phyloP scores from a whole-genome alignment of 2,888 invertebrate genomes.

The Pterostichus niger region DNA sequence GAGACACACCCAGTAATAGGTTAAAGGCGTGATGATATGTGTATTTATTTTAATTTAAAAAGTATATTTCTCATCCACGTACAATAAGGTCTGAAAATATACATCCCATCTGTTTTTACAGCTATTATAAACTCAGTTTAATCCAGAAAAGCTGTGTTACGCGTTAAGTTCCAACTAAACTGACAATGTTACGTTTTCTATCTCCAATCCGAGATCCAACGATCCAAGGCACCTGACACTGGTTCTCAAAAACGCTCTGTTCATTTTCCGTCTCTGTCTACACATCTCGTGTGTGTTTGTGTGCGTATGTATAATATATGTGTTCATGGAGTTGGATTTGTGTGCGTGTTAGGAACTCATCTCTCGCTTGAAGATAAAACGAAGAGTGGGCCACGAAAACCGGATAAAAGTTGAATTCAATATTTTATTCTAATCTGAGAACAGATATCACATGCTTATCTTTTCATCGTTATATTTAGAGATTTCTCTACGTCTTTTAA shows the following conservation, averaged over 20 bases:
- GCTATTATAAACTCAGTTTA: constrained; percentile 40
- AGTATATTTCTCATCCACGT: background rate
- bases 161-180: constrained; percentile 37
- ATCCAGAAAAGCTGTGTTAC: constrained; percentile 42
- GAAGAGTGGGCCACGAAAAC: constrained; percentile 59
- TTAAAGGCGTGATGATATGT: no score
- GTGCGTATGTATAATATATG: background rate
- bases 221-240: constrained; percentile 39
- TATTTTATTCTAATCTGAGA: constrained; percentile 57
- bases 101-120: constrained; percentile 10
- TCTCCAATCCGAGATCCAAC: background rate
- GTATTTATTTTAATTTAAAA: no score
- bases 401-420: constrained; percentile 57
- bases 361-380: constrained; percentile 44
- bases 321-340: background rate
- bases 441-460: constrained; percentile 51
- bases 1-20: no score
- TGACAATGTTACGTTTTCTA: constrained; percentile 45
- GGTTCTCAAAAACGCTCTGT: constrained; percentile 26
- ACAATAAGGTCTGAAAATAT: constrained; percentile 13
- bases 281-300: background rate
- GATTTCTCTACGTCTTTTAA: constrained; percentile 56
- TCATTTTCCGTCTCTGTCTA: background rate
- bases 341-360: constrained; percentile 43
- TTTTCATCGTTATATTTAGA: constrained; percentile 62